Evolutionary conservation across 2,888 invertebrate genomes (phyloP), one percentile per base, ranked within the genome.

Genomic region (Lordiphosa andalusiaca): DNA sequence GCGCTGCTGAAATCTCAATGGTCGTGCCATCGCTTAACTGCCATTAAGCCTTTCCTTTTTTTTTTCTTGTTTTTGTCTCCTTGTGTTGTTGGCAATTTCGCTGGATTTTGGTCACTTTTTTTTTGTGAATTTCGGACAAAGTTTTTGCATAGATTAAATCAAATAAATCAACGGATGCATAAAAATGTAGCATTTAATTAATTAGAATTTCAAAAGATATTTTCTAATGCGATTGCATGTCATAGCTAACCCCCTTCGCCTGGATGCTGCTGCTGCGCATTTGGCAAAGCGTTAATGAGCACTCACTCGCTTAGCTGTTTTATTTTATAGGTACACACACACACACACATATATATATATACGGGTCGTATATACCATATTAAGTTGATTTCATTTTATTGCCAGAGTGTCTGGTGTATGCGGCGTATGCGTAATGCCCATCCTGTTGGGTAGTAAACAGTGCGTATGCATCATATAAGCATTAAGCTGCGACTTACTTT

Each of bases 241-340:
- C 7, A 7, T 9, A 30, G 9, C 30, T 30, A 3, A 7, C 30
- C 9, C 30, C 9, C 30, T 2, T 9, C 60, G 33, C 44, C 54
- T 51, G 64, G 44, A 68, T 54, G 52, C 69, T 30, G 30, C 40
- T 55, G 69, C 54, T 80, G 80, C 73, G 75, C 72, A 82, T 65
- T 68, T 71, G 42, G 50, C 38, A 46, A 54, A 61, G 66, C 76
- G 66, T 63, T 80, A 83, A 77, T 75, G 73, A 77, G 77, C 63
- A 51, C 51, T 37, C 13, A 44, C 37, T 58, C 48, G 25, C 16
- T 25, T 30, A 13, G 9, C 16, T 47, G 48, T 66, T 67, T 70
- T 64, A 57, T 74, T 59, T 70, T 16, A 16, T 16, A 2, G 16
- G 16, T 16, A 16, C 9, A 7, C 9, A 9, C 30, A 9, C 7